These are phyloP conservation scores for Mizuhopecten yessoensis DNA, from an alignment of 1,140 invertebrate species.

Conservation along the genomic window DNA sequence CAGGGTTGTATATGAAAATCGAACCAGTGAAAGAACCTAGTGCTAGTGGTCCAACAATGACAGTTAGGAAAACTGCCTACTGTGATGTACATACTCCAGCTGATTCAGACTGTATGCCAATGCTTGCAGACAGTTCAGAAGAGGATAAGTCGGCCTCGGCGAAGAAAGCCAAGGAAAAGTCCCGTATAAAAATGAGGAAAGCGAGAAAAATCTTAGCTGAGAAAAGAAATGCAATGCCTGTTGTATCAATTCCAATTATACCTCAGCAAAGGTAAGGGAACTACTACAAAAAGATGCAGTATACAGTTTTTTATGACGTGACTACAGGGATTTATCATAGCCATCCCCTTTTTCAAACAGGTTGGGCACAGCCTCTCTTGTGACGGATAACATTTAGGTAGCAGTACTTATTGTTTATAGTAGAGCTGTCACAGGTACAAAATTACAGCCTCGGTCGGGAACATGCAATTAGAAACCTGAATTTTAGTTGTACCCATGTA, in stretches of 20 bases:
- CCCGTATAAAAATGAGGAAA: conserved; percentile 89
- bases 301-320: no score
- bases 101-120: conserved; percentile 76
- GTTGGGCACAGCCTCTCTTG: no score
- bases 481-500: no score
- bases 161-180: conserved; percentile 85
- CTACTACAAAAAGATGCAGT: background rate
- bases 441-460: no score
- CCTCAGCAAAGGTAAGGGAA: conserved; percentile 89
- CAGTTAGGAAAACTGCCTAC: conserved; percentile 97
- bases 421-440: no score
- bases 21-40: conserved; percentile 86
- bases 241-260: conserved; percentile 97
- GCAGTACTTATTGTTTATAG: no score
- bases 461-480: no score
- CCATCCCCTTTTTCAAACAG: no score
- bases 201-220: conserved; percentile 91
- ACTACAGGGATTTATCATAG: no score
- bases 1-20: conserved; percentile 97
- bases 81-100: conserved; percentile 96
- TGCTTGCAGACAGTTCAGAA: conserved; percentile 71
- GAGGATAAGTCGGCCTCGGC: conserved; percentile 81
- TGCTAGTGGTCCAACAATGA: conserved; percentile 81
- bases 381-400: no score
- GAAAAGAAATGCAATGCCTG: conserved; percentile 94